Base-by-base conservation (phyloP, 30 jellyfish, hydroid and myxozoan species). In the Turritopsis dohrnii region DNA sequence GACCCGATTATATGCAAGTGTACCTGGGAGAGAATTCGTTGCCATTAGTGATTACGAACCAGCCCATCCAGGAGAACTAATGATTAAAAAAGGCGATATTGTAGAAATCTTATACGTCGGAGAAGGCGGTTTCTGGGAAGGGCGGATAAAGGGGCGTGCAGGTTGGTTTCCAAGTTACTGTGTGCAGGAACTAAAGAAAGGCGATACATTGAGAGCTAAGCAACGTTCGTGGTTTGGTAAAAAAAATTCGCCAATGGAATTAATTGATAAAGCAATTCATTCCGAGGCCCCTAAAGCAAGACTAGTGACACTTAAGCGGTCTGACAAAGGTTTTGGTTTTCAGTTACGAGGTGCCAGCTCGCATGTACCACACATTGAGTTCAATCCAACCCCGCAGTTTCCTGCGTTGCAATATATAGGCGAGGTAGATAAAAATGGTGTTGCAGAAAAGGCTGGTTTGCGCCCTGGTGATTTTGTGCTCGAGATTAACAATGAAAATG, bases 341-440 rank as follows among this genome's bases (percentile, higher is more conserved):
- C 99, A 93, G 86, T 71, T 93, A 72, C 95, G 99, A n/a, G 99
- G 99, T 21, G 99, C 99, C 4, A 93, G 89, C 28, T 93, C 99
- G 1, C 99, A 93, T 31, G 90, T 85, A 72, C 96, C 94, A 8
- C 96, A 86, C 1, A 93, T 93, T 24, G 99, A 88, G 19, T 93
- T 93, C 71, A 81, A 92, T 52, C 99, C 99, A 8, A 60, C 97
- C 8, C 89, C 95, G 26, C 97, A 93, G 89, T 93, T 83, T 60
- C 99, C 99, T 17, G 99, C 99, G 18, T 66, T 93, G 75, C 99
- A 93, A 75, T 93, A 93, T 71, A 88, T 93, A 19, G 99, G 99
- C 1, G 99, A 93, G 76, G 95, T 93, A 30, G 99, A 93, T 79
- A 89, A 93, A 71, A 96, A 96, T 8, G 99, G 96, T n/a, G 89